A percentile compares a stretch with the other conserved stretches of the same genome.
These are phyloP conservation scores for Hemicrepidius hirtus DNA, from an alignment of 2,888 invertebrate genomes.

Conservation along the genomic window DNA sequence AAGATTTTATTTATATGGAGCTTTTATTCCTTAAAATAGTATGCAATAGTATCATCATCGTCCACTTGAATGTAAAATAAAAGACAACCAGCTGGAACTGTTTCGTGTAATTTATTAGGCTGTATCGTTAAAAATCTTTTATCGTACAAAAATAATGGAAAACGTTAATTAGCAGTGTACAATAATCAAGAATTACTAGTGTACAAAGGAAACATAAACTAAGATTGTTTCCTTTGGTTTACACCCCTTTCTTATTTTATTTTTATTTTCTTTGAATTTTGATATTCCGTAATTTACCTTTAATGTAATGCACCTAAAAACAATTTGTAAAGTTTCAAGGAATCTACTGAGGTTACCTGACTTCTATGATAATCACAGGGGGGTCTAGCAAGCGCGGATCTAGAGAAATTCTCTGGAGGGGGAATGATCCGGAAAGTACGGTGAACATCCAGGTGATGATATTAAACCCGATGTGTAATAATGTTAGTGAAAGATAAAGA, in stretches of 20 bases:
- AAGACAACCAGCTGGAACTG: constrained; percentile 2
- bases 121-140: constrained; percentile 1
- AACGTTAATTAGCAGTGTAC: constrained; percentile 25
- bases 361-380: too few species aligned
- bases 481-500: too few species aligned
- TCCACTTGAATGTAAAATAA: constrained; percentile 29
- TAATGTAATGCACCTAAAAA: not conserved
- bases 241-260: constrained; percentile 7
- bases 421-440: too few species aligned
- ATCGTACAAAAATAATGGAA: constrained; percentile 27
- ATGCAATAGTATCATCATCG: constrained; percentile 23
- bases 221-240: constrained; percentile 17
- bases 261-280: not conserved
- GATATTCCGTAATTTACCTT: not conserved
- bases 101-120: constrained; percentile 5
- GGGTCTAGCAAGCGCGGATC: too few species aligned
- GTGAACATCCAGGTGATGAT: too few species aligned
- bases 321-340: too few species aligned
- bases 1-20: constrained; percentile 33
- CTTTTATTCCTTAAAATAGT: constrained; percentile 12
- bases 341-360: too few species aligned
- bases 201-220: constrained; percentile 21
- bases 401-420: too few species aligned
- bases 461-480: too few species aligned
- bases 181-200: constrained; percentile 22